These are phyloP conservation scores for Taeniopygia guttata DNA, from an alignment of 2,797 vertebrate genomes.

Conservation along the genomic window DNA sequence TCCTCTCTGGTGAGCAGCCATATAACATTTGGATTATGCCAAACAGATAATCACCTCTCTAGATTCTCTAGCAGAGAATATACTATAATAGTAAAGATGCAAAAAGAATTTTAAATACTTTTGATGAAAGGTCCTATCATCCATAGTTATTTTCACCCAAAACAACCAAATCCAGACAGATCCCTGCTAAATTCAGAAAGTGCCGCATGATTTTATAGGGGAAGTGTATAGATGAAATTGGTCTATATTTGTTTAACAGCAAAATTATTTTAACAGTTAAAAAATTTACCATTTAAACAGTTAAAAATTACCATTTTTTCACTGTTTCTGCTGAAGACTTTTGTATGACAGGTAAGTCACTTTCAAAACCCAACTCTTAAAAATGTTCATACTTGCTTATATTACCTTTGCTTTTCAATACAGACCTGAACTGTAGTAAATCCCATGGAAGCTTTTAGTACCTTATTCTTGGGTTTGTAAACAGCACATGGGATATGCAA, in stretches of 20 bases:
- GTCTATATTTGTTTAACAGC: background rate
- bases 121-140: background rate
- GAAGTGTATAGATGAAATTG: background rate
- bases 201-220: background rate
- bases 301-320: background rate
- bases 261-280: background rate
- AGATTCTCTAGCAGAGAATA: slow-evolving; percentile 57
- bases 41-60: slow-evolving; percentile 40
- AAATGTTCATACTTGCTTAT: background rate
- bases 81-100: background rate
- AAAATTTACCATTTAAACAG: background rate
- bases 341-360: background rate
- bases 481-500: background rate
- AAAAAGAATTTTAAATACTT: slow-evolving; percentile 34
- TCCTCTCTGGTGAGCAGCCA: background rate
- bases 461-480: background rate
- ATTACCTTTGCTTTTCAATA: background rate
- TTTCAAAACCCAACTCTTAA: background rate
- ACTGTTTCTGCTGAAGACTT: background rate
- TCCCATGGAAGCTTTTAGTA: background rate
- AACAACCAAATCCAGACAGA: background rate
- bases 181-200: background rate
- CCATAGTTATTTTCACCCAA: slow-evolving; percentile 42
- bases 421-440: background rate
- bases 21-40: slow-evolving; percentile 23